Conservation (phyloP, 2,888 invertebrate species). For the Zygogramma bicolorata region DNA sequence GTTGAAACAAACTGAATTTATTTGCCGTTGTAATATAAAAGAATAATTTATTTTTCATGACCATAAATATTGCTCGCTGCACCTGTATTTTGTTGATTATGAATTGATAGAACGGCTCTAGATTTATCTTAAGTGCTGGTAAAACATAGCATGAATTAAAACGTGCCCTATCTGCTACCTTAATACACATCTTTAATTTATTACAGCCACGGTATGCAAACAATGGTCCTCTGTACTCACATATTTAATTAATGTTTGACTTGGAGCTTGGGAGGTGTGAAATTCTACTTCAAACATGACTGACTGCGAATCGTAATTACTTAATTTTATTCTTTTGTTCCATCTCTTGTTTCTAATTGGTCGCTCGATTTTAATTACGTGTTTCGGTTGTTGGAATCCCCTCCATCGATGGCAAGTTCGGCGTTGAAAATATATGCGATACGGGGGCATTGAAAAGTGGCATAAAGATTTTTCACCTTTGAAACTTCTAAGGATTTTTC, state of each 20-base stretch:
- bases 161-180: conserved; percentile 49
- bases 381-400: background rate
- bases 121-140: conserved; percentile 35
- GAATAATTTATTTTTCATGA: background rate
- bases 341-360: conserved; percentile 42
- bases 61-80: background rate
- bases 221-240: conserved; percentile 43
- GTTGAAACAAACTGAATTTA: no score
- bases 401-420: no score
- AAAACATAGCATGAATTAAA: conserved; percentile 46
- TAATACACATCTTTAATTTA: conserved; percentile 47
- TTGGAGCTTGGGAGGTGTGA: conserved; percentile 48
- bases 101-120: conserved; percentile 34
- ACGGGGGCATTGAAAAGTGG: no score
- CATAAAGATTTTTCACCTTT: no score
- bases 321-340: conserved; percentile 50
- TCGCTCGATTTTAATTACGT: conserved; percentile 30
- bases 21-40: no score
- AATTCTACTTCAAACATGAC: conserved; percentile 47
- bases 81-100: conserved; percentile 34
- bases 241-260: conserved; percentile 52
- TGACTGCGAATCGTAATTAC: conserved; percentile 52
- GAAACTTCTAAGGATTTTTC: no score
- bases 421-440: no score
- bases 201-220: conserved; percentile 49